phyloP scores from a whole-genome alignment of 2,113 vertebrate genomes.

The Marmota flaviventris region DNA sequence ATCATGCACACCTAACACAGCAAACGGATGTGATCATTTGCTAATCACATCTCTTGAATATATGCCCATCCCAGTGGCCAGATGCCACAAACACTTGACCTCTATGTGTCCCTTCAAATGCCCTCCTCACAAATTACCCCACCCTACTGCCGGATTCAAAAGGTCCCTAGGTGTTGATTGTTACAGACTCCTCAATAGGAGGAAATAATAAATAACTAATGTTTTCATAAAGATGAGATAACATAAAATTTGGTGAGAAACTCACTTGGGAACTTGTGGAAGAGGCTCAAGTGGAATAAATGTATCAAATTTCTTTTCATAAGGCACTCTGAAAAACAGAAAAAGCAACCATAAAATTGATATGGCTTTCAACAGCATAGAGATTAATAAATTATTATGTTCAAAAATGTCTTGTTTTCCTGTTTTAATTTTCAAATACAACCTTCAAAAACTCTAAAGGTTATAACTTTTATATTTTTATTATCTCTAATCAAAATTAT shows the following conservation, averaged over 20 bases:
- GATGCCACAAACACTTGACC: neutral
- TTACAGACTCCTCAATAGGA: neutral
- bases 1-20: neutral
- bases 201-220: neutral
- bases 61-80: neutral
- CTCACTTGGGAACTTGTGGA: slow-evolving; percentile 76
- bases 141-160: neutral
- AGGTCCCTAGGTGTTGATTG: neutral
- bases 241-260: neutral
- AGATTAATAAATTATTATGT: neutral
- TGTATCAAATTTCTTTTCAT: slow-evolving; percentile 79
- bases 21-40: neutral
- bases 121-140: neutral
- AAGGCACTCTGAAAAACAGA: slow-evolving; percentile 77
- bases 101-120: neutral
- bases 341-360: neutral
- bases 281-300: slow-evolving; percentile 82
- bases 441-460: neutral
- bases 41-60: neutral
- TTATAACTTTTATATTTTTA: neutral
- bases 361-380: neutral
- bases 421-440: neutral
- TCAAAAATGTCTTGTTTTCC: neutral
- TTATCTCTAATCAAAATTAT: neutral
- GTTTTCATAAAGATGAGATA: neutral